phyloP scores from a whole-genome alignment of 30 jellyfish, hydroid and myxozoan genomes.

The Sanderia malayensis region DNA sequence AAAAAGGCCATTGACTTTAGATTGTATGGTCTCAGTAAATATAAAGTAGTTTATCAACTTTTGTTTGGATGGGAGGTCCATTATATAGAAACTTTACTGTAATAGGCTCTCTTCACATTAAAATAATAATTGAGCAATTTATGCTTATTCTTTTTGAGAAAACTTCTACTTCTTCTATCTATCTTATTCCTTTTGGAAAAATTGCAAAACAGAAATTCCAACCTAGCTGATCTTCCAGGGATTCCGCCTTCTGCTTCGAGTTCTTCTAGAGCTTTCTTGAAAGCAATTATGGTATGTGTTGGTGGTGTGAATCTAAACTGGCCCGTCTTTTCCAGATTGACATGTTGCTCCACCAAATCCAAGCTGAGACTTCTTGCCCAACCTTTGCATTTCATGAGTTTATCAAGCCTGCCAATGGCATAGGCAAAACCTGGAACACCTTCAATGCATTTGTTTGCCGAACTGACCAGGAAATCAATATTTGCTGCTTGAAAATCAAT shows the following conservation, averaged over 20 bases:
- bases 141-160: too few relatives aligned
- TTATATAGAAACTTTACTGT: too few relatives aligned
- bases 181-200: too few relatives aligned
- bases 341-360: slow-evolving; percentile 83
- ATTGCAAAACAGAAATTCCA: neutral
- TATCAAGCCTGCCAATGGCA: slow-evolving; percentile 63
- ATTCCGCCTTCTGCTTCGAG: slow-evolving; percentile 88
- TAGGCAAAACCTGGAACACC: slow-evolving; percentile 94
- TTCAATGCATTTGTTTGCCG: slow-evolving; percentile 95
- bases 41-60: too few relatives aligned
- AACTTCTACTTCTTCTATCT: too few relatives aligned
- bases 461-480: slow-evolving; percentile 88
- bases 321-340: slow-evolving; percentile 69
- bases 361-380: slow-evolving; percentile 80
- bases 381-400: slow-evolving; percentile 79
- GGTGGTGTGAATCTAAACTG: slow-evolving; percentile 97
- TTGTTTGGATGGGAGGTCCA: too few relatives aligned
- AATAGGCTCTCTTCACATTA: too few relatives aligned
- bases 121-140: too few relatives aligned
- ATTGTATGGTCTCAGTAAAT: too few relatives aligned
- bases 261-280: slow-evolving; percentile 79
- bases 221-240: slow-evolving; percentile 89
- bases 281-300: slow-evolving; percentile 83
- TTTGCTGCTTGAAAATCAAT: slow-evolving; percentile 44
- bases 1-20: too few relatives aligned